Evolutionary conservation across 64 coral and sea anemone genomes (phyloP).

Genomic region (Montipora capricornis): DNA sequence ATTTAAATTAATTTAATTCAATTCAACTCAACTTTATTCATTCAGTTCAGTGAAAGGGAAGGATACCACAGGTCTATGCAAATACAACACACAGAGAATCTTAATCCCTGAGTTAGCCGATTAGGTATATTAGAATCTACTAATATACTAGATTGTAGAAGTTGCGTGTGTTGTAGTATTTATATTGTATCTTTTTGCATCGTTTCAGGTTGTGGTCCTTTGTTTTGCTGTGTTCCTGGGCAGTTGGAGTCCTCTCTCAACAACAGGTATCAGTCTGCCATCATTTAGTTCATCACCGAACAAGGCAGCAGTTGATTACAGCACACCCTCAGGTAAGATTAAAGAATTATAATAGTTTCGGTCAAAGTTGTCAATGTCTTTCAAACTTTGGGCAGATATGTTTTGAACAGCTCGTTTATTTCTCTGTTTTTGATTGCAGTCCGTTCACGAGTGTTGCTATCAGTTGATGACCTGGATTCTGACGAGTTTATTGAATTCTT

Average conservation of each 20-base stretch:
- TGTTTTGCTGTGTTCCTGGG: conserved; percentile 97
- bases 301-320: conserved; percentile 87
- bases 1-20: no score
- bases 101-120: no score
- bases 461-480: conserved; percentile 83
- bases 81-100: no score
- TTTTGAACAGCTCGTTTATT: not conserved
- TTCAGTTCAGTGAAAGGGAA: no score
- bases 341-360: not conserved
- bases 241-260: conserved; percentile 88
- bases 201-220: conserved; percentile 89
- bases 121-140: no score
- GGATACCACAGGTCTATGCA: no score
- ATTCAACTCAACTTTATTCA: no score
- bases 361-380: not conserved
- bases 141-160: no score
- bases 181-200: not conserved
- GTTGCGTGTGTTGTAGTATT: no score
- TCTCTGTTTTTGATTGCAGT: conserved; percentile 45
- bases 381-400: not conserved
- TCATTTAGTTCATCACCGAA: conserved; percentile 23
- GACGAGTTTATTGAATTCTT: conserved; percentile 71
- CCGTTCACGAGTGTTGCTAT: conserved; percentile 88
- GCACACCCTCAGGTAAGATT: conserved; percentile 88
- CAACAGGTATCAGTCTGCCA: conserved; percentile 55